These are phyloP conservation scores for Apostichopus californicus DNA, from an alignment of 35 echinoderm and acorn worm genomes.

Conservation along the genomic window DNA sequence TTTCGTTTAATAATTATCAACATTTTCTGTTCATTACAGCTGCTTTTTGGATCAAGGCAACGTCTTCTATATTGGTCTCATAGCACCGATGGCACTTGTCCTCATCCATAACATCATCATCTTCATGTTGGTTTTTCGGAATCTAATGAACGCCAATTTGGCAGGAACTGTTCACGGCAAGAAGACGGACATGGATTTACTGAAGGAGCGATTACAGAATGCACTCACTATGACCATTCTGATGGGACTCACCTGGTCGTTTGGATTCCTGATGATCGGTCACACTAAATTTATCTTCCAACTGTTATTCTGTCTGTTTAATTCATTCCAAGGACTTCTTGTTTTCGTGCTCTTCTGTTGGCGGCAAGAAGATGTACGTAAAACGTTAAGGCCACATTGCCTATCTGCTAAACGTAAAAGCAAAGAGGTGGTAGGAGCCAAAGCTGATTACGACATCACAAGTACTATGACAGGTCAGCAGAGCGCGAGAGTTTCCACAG, in stretches of 20 bases:
- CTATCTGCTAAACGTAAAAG: background rate
- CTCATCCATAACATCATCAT: constrained; percentile 72
- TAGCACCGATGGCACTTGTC: constrained; percentile 70
- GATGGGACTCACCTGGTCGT: constrained; percentile 68
- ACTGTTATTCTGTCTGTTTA: constrained; percentile 67
- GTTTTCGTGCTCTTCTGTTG: constrained; percentile 69
- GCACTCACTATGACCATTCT: constrained; percentile 69
- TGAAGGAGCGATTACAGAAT: constrained; percentile 64
- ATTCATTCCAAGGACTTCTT: constrained; percentile 66
- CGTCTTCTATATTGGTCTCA: constrained; percentile 56
- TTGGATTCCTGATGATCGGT: constrained; percentile 69
- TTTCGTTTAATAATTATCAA: background rate
- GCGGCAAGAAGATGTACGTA: constrained; percentile 64
- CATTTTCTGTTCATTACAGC: constrained; percentile 41
- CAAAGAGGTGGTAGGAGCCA: constrained; percentile 50
- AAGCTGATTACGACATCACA: constrained; percentile 44
- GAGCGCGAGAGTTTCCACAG: background rate
- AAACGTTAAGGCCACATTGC: background rate
- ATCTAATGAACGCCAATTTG: constrained; percentile 63
- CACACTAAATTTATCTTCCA: constrained; percentile 41
- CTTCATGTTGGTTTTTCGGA: constrained; percentile 72
- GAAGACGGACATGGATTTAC: constrained; percentile 54
- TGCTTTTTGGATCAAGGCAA: constrained; percentile 66
- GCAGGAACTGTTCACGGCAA: constrained; percentile 53
- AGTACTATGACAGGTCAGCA: constrained; percentile 9